Conservation (phyloP, 2,888 invertebrate genomes). For the Ochropleura leucogaster region DNA sequence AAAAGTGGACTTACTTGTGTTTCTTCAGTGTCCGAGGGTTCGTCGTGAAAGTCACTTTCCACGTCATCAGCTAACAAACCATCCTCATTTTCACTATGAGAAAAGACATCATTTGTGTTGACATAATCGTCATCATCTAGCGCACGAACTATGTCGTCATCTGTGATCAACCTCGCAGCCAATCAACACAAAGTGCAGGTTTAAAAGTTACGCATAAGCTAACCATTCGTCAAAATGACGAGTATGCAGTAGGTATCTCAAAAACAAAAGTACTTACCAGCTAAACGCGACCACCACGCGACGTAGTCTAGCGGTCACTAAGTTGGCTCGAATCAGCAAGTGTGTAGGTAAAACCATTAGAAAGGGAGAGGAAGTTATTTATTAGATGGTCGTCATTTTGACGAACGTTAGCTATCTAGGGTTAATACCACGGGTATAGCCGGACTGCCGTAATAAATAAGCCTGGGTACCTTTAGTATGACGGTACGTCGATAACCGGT, state of each 20-base stretch:
- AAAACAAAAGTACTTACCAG: not conserved
- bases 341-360: not conserved
- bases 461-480: no score
- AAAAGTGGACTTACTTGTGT: no score
- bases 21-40: no score
- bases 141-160: slow-evolving; percentile 1
- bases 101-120: not conserved
- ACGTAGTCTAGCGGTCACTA: not conserved
- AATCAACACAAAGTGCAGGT: no score
- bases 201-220: slow-evolving; percentile 1
- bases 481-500: no score
- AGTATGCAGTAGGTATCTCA: not conserved
- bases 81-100: not conserved
- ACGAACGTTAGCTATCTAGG: slow-evolving; percentile 2
- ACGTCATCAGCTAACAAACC: slow-evolving; percentile 1
- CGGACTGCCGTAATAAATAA: no score
- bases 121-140: not conserved
- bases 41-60: no score
- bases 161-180: not conserved
- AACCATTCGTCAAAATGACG: not conserved
- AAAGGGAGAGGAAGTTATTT: not conserved
- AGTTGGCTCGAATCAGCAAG: not conserved
- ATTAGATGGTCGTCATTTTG: not conserved
- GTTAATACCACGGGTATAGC: no score
- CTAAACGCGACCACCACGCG: not conserved